phyloP scores from a whole-genome alignment of 2,797 vertebrate species.

The Sylvia borin region DNA sequence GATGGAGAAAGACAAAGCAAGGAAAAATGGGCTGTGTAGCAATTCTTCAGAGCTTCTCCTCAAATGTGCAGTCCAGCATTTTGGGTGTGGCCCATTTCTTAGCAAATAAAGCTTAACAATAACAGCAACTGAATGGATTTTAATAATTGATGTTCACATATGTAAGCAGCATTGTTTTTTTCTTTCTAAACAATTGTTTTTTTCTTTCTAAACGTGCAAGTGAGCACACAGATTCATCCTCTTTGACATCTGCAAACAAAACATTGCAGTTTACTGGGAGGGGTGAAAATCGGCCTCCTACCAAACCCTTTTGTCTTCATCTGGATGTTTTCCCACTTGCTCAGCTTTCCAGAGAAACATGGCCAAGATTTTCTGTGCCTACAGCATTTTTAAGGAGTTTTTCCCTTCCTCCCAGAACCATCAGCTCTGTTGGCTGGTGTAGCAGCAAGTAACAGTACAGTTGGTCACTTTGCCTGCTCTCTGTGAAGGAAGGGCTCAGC shows the following conservation, averaged over 20 bases:
- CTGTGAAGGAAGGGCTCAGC: not conserved
- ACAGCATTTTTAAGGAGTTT: not conserved
- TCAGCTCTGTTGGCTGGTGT: not conserved
- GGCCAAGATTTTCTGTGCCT: not conserved
- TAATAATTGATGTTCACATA: not conserved
- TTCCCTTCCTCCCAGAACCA: not conserved
- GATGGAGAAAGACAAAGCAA: not conserved
- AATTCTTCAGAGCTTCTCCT: not conserved
- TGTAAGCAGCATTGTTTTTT: not conserved
- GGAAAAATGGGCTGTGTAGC: not conserved
- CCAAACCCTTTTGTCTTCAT: constrained; percentile 1
- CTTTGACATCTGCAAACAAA: not conserved
- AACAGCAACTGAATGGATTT: not conserved
- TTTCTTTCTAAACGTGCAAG: not conserved
- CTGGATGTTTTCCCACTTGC: constrained; percentile 23
- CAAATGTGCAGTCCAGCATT: not conserved
- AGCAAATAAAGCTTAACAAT: not conserved
- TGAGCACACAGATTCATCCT: not conserved
- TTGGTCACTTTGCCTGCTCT: not conserved
- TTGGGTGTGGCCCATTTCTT: not conserved
- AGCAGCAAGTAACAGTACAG: not conserved
- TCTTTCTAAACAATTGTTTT: not conserved
- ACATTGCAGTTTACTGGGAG: not conserved
- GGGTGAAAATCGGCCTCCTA: not conserved
- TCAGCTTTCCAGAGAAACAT: constrained; percentile 10